phyloP scores from a whole-genome alignment of 2,888 invertebrate genomes.

The Mesopsocus fuscifrons region DNA sequence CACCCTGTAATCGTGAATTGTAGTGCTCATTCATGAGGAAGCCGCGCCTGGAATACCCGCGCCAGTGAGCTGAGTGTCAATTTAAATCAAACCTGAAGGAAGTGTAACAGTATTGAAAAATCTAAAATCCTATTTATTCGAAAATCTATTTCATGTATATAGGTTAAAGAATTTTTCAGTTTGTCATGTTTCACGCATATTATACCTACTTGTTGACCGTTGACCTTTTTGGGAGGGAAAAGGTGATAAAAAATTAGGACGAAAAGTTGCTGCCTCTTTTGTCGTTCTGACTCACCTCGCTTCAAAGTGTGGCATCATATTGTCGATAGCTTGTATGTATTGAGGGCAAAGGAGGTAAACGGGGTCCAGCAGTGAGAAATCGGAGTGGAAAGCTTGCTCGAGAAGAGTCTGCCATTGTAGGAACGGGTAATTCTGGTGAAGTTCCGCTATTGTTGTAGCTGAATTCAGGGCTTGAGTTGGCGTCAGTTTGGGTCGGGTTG shows the following conservation, averaged over 20 bases:
- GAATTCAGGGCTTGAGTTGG: constrained; percentile 1
- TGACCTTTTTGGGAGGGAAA: too few relatives aligned
- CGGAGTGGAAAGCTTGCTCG: constrained; percentile 18
- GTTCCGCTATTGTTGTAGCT: constrained; percentile 24
- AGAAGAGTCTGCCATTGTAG: constrained; percentile 20
- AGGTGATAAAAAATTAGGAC: too few relatives aligned
- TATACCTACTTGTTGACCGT: too few relatives aligned
- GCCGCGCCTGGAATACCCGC: constrained; percentile 1
- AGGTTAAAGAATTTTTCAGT: constrained; percentile 11
- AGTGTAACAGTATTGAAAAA: too few relatives aligned
- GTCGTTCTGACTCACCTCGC: constrained; percentile 24
- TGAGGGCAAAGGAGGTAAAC: constrained; percentile 24
- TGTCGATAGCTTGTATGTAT: constrained; percentile 23
- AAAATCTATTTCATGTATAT: background rate
- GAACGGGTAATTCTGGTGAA: constrained; percentile 21
- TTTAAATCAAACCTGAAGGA: too few relatives aligned
- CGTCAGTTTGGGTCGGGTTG: too few relatives aligned
- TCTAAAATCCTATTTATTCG: too few relatives aligned
- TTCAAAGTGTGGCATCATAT: constrained; percentile 24
- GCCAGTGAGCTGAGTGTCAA: constrained; percentile 4
- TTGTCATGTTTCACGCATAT: too few relatives aligned
- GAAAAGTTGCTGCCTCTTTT: too few relatives aligned
- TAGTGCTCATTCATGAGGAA: too few relatives aligned
- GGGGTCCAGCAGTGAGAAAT: constrained; percentile 18
- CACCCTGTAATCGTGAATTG: constrained; percentile 25